Conservation (phyloP, 1,140 invertebrate species). For the Hycleus phaleratus region DNA sequence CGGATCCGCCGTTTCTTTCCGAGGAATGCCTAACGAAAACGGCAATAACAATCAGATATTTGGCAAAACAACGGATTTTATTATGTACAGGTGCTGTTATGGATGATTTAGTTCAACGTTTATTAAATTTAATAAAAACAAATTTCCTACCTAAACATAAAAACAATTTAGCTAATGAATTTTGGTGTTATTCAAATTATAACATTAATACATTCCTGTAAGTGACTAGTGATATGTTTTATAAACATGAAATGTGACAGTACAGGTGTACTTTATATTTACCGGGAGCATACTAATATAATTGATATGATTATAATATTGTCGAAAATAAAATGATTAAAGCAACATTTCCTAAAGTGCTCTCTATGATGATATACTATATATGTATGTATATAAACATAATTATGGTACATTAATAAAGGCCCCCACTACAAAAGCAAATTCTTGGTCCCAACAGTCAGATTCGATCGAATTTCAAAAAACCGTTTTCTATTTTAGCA, state of each 20-base stretch:
- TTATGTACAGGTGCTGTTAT: conserved; percentile 84
- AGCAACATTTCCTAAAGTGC: no score
- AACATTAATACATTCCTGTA: conserved; percentile 46
- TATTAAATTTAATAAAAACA: conserved; percentile 60
- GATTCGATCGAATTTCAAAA: no score
- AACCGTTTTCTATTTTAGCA: not conserved
- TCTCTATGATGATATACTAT: not conserved
- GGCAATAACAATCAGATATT: conserved; percentile 65
- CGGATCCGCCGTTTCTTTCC: conserved; percentile 90
- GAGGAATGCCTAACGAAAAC: conserved; percentile 87
- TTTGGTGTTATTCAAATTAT: conserved; percentile 85
- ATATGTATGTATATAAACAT: conserved; percentile 3
- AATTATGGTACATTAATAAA: conserved; percentile 11
- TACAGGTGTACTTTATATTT: no score
- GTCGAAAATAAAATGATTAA: no score
- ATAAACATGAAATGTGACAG: conserved; percentile 21
- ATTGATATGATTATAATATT: no score
- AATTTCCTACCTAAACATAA: conserved; percentile 72
- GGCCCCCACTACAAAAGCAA: conserved; percentile 22
- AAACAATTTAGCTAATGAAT: conserved; percentile 88
- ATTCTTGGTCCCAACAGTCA: conserved; percentile 23
- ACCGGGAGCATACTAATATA: no score
- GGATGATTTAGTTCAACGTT: conserved; percentile 54
- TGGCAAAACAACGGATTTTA: conserved; percentile 75
- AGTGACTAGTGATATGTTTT: conserved; percentile 26